phyloP scores from a whole-genome alignment of 2,113 vertebrate species.

The Gracilinanus agilis region DNA sequence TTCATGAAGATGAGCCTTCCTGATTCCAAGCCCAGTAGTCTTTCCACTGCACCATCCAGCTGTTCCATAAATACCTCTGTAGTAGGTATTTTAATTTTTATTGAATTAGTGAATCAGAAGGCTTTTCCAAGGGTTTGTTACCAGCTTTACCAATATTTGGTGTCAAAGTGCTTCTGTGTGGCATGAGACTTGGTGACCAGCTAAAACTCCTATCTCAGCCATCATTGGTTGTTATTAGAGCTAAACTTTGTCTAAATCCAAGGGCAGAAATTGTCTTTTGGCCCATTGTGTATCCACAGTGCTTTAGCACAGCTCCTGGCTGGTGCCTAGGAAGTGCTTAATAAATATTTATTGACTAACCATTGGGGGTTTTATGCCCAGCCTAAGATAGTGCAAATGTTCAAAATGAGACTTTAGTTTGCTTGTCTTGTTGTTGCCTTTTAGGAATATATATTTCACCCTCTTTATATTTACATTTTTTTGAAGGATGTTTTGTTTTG shows the following conservation, averaged over 20 bases:
- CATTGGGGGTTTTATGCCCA: background rate
- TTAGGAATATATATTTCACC: background rate
- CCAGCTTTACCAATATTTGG: background rate
- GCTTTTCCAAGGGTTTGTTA: background rate
- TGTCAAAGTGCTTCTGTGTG: background rate
- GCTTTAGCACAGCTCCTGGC: too few species aligned
- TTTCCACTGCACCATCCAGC: too few species aligned
- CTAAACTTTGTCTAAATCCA: background rate
- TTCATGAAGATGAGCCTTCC: too few species aligned
- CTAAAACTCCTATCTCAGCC: background rate
- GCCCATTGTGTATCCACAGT: background rate
- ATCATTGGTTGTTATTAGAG: background rate
- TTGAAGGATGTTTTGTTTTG: background rate
- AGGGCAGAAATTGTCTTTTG: background rate
- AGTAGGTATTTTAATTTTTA: background rate
- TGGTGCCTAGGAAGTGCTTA: background rate
- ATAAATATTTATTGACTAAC: background rate
- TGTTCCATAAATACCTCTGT: too few species aligned
- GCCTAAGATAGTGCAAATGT: background rate
- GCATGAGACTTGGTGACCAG: background rate
- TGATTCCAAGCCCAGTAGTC: too few species aligned
- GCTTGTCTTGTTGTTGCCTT: background rate
- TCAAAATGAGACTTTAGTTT: background rate
- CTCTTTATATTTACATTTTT: background rate
- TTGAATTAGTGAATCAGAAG: background rate